Evolutionary conservation across 2,113 vertebrate genomes (phyloP), one percentile per base, ranked within the genome.

Genomic region (Asarcornis scutulata): DNA sequence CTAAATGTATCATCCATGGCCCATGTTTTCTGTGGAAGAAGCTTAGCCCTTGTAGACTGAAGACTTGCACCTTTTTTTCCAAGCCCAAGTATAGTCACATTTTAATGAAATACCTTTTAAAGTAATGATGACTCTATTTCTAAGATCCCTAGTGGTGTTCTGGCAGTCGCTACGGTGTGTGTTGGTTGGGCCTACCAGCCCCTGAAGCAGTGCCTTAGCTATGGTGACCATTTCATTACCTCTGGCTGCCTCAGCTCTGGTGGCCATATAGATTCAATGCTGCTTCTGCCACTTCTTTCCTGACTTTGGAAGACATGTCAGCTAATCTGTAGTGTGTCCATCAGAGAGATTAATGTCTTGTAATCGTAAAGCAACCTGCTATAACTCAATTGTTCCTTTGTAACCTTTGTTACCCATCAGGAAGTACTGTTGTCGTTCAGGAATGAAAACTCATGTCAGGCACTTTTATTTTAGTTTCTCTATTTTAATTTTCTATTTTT

Each of bases 381-480:
- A 63, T 21, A 55, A 63, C 40, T 86, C 18, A 77, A 36, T 40
- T 67, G 55, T 20, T 88, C 26, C 12, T 91, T 68, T 68, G 11
- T 32, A 52, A 73, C 6, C 12, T 82, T 69, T 89, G 42, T 22
- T 58, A 62, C 26, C 23, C 21, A 4, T 58, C 68, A 55, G 44
- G 67, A 74, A 77, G 40, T 48, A 58, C 55, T 25, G 17, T 26
- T 69, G 10, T 5, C 32, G 60, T 53, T 85, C 52, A 88, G 67
- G 91, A 93, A 93, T 79, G 20, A 91, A 95, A 91, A 90, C 81
- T 71, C n/a, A 66, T 93, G 52, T 90, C 91, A 88, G 64, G 32
- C 27, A 74, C 44, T 80, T 90, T 86, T 77, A 67, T 95, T 93
- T 92, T 62, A 23, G 38, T 75, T 91, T 84, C 56, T 75, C 17